Percentiles rank a stretch among this genome's conserved stretches.
Conservation (phyloP, 2,797 vertebrate genomes). For the Phaenicophaeus curvirostris region DNA sequence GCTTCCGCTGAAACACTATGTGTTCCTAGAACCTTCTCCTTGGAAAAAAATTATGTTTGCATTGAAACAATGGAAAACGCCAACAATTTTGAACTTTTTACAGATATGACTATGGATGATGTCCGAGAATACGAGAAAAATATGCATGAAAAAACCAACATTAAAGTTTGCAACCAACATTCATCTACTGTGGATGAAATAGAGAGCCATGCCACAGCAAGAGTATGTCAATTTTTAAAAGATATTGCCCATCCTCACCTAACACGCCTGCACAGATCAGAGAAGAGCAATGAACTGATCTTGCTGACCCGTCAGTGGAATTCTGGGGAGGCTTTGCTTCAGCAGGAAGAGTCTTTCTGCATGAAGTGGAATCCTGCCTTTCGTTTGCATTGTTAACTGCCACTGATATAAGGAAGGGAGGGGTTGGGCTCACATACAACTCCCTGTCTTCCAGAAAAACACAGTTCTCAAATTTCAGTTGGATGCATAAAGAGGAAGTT, state of each 20-base stretch:
- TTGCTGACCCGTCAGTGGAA: not conserved
- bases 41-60: constrained; percentile 48
- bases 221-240: constrained; percentile 89
- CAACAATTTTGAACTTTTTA: constrained; percentile 88
- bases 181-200: constrained; percentile 94
- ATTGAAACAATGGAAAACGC: constrained; percentile 76
- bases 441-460: not conserved
- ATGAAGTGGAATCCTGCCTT: not conserved
- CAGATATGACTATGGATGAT: constrained; percentile 99
- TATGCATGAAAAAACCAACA: constrained; percentile 99
- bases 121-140: constrained; percentile 97
- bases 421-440: not conserved
- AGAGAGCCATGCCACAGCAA: constrained; percentile 92
- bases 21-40: constrained; percentile 59
- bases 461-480: not conserved
- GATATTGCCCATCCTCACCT: constrained; percentile 68
- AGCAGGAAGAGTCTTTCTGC: not conserved
- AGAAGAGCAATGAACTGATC: not conserved
- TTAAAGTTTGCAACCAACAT: constrained; percentile 97
- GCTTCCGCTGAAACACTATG: constrained; percentile 72
- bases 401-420: not conserved
- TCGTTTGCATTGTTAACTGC: not conserved
- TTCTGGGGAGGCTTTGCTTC: not conserved
- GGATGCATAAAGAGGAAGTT: not conserved
- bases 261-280: not conserved